Conservation (phyloP, 2,113 vertebrate species). For the Labrus mixtus region DNA sequence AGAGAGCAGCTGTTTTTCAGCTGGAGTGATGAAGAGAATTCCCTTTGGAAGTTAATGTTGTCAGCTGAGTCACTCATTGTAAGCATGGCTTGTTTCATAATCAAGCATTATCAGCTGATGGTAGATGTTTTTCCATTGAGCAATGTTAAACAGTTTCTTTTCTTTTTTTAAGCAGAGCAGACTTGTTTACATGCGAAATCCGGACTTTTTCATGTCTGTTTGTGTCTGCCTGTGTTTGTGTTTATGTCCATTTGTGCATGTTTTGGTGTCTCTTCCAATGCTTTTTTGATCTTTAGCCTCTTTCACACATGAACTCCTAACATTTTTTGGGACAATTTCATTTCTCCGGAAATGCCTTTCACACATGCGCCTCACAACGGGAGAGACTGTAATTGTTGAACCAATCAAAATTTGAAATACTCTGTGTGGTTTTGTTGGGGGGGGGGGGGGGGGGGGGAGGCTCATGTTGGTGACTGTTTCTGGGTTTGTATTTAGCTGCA, state of each 20-base stretch:
- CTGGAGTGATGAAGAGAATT: slow-evolving; percentile 24
- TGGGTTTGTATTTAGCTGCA: too few species aligned
- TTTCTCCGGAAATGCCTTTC: not conserved
- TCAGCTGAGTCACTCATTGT: slow-evolving; percentile 51
- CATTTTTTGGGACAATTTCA: not conserved
- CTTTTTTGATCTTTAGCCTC: slow-evolving; percentile 5
- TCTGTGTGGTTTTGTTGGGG: too few species aligned
- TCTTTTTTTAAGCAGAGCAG: slow-evolving; percentile 2
- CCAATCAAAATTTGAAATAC: not conserved
- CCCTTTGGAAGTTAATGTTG: slow-evolving; percentile 39
- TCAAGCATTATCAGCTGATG: slow-evolving; percentile 50
- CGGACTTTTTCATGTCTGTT: slow-evolving; percentile 1
- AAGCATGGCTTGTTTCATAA: slow-evolving; percentile 35
- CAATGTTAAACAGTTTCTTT: slow-evolving; percentile 1
- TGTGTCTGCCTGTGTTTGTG: not conserved
- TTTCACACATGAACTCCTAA: not conserved
- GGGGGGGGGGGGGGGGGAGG: too few species aligned
- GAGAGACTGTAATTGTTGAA: not conserved
- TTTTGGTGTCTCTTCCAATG: not conserved
- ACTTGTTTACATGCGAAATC: slow-evolving; percentile 6
- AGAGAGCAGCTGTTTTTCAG: slow-evolving; percentile 28
- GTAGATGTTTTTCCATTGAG: slow-evolving; percentile 31
- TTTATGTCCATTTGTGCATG: slow-evolving; percentile 3
- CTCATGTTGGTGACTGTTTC: too few species aligned
- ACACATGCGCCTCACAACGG: not conserved